Evolutionary conservation across 2,797 vertebrate species (phyloP), one percentile per base, ranked within the genome.

Genomic region (Lophius americanus): DNA sequence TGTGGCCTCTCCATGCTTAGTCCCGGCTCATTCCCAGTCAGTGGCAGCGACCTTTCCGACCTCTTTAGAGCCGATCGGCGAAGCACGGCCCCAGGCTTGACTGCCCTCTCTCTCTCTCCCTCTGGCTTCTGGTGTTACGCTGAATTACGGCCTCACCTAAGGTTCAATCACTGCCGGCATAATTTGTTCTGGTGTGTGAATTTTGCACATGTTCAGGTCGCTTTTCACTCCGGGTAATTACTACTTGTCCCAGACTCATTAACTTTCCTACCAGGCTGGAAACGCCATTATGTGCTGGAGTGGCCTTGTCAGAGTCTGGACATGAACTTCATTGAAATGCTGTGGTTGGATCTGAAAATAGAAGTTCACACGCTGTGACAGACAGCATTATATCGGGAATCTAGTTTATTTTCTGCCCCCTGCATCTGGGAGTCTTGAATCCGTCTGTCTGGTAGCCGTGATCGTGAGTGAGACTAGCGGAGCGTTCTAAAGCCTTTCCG

Each of bases 61-160:
- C 87, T 79, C 69, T 79, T 79, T 76, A 84, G 80, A 43, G 37
- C 68, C 61, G 85, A 72, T 70, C 83, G 84, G 70, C 2, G 32
- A 53, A 4, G 70, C 60, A 4, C 38, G 60, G 75, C 77, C 70
- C 69, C 67, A 11, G 47, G 64, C 77, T 68, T 39, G 62, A 62
- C 64, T 65, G 76, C 73, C 11, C 50, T 39, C 54, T 62, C 53
- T 58, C 42, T 11, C 43, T 12, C 10, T 11, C 11, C 75, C 48
- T 47, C 49, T 54, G 51, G 66, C 76, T 69, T 47, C 78, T 68
- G 70, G 67, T 72, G 72, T 83, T 83, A 66, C 70, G 33, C 61
- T 72, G 33, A 68, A 61, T 55, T 37, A 61, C 54, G 60, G 60
- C 65, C 64, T 57, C 68, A 4, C 9, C 23, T 13, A 37, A 52